Evolutionary conservation across 2,888 invertebrate species (phyloP).

Genomic region (Osmoderma eremita): DNA sequence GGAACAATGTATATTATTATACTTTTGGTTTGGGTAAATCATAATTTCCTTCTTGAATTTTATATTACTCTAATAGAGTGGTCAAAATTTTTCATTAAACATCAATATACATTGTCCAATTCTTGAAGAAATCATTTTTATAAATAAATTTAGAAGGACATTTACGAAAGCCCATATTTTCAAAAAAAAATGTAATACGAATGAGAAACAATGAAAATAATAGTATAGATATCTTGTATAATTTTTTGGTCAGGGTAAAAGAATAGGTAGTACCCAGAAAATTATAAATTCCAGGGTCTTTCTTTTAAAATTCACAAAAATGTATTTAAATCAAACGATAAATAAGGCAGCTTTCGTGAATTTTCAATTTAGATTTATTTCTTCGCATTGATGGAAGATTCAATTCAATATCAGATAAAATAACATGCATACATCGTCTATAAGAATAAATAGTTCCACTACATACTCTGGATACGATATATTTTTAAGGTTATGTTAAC

Average conservation of each 20-base stretch:
- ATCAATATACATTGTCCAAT: constrained; percentile 18
- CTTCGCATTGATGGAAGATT: not conserved
- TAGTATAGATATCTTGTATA: constrained; percentile 55
- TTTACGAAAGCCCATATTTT: constrained; percentile 26
- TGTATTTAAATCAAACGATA: constrained; percentile 5
- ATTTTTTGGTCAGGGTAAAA: constrained; percentile 61
- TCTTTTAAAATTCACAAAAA: constrained; percentile 33
- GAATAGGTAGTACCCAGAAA: too few relatives aligned
- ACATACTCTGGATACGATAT: too few relatives aligned
- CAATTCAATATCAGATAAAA: constrained; percentile 21
- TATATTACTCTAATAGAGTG: not conserved
- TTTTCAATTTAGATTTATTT: constrained; percentile 31
- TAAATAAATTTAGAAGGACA: constrained; percentile 23
- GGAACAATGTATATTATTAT: constrained; percentile 28
- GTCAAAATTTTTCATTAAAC: not conserved
- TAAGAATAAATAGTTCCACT: too few relatives aligned
- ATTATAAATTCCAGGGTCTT: too few relatives aligned
- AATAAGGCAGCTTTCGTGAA: constrained; percentile 22
- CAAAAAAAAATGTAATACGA: too few relatives aligned
- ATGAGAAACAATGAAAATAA: constrained; percentile 4
- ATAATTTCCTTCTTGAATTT: too few relatives aligned
- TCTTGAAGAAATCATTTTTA: not conserved
- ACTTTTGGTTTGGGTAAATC: too few relatives aligned
- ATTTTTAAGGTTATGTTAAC: not conserved
- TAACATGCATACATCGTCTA: not conserved